phyloP scores from a whole-genome alignment of 1,140 invertebrate species.

The Brachionus rubens region DNA sequence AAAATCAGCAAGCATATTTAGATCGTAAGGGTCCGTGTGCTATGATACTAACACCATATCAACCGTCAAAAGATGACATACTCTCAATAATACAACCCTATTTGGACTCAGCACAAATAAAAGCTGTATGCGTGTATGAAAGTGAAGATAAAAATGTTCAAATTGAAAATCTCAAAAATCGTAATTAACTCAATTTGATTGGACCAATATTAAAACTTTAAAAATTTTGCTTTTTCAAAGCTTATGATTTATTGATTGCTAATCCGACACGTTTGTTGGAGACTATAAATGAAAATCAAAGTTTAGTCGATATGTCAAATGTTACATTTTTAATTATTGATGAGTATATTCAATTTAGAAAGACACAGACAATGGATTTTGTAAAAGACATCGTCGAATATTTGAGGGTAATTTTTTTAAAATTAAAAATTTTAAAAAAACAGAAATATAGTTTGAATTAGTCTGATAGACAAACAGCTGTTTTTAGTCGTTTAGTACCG shows the following conservation, averaged over 20 bases:
- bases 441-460: background rate
- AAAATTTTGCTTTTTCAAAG: background rate
- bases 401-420: slow-evolving; percentile 9
- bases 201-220: background rate
- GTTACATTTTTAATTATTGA: slow-evolving; percentile 32
- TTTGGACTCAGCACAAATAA: slow-evolving; percentile 5
- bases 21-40: slow-evolving; percentile 35
- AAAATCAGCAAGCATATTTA: slow-evolving; percentile 7
- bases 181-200: background rate
- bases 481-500: slow-evolving; percentile 35
- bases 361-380: slow-evolving; percentile 42
- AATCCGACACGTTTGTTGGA: slow-evolving; percentile 37
- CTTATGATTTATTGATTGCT: slow-evolving; percentile 31
- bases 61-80: slow-evolving; percentile 25
- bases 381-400: slow-evolving; percentile 28
- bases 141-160: slow-evolving; percentile 19
- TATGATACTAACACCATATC: slow-evolving; percentile 34
- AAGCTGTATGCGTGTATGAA: slow-evolving; percentile 23
- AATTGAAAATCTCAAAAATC: slow-evolving; percentile 5
- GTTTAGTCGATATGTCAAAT: slow-evolving; percentile 5
- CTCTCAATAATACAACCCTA: background rate
- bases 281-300: slow-evolving; percentile 36
- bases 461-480: slow-evolving; percentile 33
- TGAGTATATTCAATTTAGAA: slow-evolving; percentile 45
- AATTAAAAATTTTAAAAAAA: background rate